Percentiles rank a stretch among this genome's conserved stretches.
Conservation (phyloP, 1,140 invertebrate genomes). For the Meloidogyne exigua region DNA sequence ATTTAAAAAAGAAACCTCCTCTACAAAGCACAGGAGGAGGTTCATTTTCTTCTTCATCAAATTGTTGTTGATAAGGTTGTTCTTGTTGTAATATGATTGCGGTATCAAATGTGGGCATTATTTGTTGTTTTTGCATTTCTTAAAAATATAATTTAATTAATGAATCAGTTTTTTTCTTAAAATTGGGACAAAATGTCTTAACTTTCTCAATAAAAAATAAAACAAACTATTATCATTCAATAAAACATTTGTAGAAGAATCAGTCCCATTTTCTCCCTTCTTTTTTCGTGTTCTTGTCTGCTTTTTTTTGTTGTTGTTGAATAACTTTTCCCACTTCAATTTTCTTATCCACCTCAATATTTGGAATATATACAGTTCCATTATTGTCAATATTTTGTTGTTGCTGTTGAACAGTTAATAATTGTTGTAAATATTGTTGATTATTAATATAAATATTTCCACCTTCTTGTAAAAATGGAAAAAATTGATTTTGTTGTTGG, state of each 20-base stretch:
- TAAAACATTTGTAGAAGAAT: neutral
- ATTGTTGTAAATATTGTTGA: neutral
- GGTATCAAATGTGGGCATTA: neutral
- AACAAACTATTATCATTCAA: neutral
- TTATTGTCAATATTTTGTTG: neutral
- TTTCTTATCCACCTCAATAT: neutral
- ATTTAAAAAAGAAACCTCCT: conserved; percentile 7
- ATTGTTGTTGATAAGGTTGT: neutral
- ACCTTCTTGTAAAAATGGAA: neutral
- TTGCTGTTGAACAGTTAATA: neutral
- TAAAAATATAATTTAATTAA: neutral
- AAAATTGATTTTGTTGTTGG: no score
- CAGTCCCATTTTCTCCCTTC: neutral
- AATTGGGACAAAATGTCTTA: no score
- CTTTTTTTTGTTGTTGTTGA: neutral
- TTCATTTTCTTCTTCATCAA: conserved; percentile 33
- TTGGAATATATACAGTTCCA: no score
- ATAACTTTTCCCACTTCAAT: neutral
- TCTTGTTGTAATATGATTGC: neutral
- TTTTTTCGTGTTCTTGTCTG: neutral
- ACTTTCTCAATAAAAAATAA: neutral
- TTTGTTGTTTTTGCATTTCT: neutral
- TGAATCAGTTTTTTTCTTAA: no score
- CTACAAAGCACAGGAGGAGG: conserved; percentile 30
- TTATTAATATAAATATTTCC: conserved; percentile 6